Base-by-base conservation (phyloP, 2,888 invertebrate species). In the Mythimna lalbum region DNA sequence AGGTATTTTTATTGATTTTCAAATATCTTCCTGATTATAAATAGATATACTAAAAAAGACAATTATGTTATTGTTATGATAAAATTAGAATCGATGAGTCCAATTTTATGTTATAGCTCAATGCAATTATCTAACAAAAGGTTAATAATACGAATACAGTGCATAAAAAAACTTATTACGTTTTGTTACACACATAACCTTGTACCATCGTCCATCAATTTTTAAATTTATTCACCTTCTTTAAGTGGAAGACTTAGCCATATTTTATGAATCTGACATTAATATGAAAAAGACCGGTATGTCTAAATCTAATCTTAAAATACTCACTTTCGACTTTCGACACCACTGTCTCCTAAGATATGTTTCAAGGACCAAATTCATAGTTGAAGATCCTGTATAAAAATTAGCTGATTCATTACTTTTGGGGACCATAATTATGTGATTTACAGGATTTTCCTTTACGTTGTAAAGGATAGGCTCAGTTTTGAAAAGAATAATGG, bases 71-170 rank as follows among this genome's bases (percentile, higher is more conserved):
- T n/a, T 68, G 53, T 66, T 56, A 55, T 66, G 52, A 53, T 81
- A 55, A 65, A 71, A 49, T 63, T 55, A 56, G 49, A 76, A 77
- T 71, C 59, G 56, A 59, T 68, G 4, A 63, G 53, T 67, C 19
- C 4, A 31, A 43, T 63, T 19, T 1, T 23, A 49, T 59, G 59
- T 10, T 52, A 81, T 56, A 61, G 53, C 62, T 76, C 68, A 81
- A 43, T 63, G 55, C 67, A 81, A 78, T 78, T 76, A 78, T 81
- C 36, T 23, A 50, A 53, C 72, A 79, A 74, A 66, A 80, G 63
- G 74, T 69, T 73, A 78, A 70, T 63, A 60, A 47, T 63, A 62
- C 12, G 47, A 65, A 57, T 67, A 31, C 63, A 52, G 56, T 66
- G 21, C 60, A 57, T 50, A 81, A 78, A 66, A 39, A 80, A 80